Conservation (phyloP, 23 tunicate species). For the Styela plicata region DNA sequence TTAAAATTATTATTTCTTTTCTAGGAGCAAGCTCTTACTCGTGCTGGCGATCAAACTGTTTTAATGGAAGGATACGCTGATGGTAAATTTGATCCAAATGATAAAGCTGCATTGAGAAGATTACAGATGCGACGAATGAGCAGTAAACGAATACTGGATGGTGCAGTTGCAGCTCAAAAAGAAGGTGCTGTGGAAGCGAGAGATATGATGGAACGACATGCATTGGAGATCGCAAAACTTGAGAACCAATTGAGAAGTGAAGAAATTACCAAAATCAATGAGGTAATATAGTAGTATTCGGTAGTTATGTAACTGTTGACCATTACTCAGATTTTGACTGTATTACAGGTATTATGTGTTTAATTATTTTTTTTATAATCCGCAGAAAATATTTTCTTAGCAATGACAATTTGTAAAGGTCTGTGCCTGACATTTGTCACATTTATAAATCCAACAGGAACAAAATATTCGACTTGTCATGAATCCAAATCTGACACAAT, state of each 20-base stretch:
- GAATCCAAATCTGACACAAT: too few species aligned
- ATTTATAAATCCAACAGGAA: too few species aligned
- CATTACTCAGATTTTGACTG: too few species aligned
- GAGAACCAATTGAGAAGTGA: slow-evolving; percentile 75
- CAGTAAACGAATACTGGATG: slow-evolving; percentile 47
- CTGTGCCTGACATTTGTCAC: too few species aligned
- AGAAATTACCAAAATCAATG: slow-evolving; percentile 79
- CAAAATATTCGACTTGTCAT: too few species aligned
- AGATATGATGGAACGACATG: slow-evolving; percentile 88
- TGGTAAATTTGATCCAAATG: background rate
- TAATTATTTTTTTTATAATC: too few species aligned
- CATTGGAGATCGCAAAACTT: slow-evolving; percentile 74
- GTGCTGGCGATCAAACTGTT: background rate
- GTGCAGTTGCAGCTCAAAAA: slow-evolving; percentile 22
- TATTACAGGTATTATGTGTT: too few species aligned
- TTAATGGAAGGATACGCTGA: background rate
- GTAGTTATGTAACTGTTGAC: too few species aligned
- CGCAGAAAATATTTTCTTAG: too few species aligned
- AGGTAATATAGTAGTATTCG: too few species aligned
- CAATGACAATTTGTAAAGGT: too few species aligned
- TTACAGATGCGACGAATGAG: slow-evolving; percentile 37
- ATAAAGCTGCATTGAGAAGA: background rate
- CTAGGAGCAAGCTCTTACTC: background rate
- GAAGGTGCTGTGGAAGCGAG: slow-evolving; percentile 21
- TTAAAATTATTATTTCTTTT: background rate